phyloP scores from a whole-genome alignment of 2,113 vertebrate genomes.

The Ophthalmolycus amberensis region DNA sequence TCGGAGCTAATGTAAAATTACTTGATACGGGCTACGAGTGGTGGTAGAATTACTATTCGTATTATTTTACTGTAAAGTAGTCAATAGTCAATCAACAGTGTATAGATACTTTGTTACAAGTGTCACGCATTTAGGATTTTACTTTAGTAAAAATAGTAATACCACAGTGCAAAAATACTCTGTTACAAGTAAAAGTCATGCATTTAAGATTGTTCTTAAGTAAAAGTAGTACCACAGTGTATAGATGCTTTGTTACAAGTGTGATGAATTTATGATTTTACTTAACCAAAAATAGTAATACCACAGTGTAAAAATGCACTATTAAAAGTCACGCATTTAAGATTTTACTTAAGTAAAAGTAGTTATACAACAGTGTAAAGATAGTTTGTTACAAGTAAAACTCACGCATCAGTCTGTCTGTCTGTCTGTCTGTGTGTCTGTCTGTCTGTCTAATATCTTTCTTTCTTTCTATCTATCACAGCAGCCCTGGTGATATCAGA shows the following conservation, averaged over 20 bases:
- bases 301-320: neutral
- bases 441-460: neutral
- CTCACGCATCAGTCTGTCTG: neutral
- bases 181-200: no score
- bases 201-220: no score
- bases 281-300: neutral
- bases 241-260: neutral
- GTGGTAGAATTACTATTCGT: neutral
- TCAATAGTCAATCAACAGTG: neutral
- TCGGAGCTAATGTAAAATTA: neutral
- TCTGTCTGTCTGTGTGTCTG: neutral
- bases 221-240: no score
- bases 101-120: neutral
- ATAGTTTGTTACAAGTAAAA: no score
- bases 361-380: no score
- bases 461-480: neutral
- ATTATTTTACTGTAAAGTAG: neutral
- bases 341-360: no score
- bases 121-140: neutral
- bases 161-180: neutral
- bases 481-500: constrained; percentile 1
- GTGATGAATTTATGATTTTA: neutral
- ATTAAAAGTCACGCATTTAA: no score
- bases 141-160: neutral
- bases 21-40: neutral